A percentile compares a stretch with the other conserved stretches of the same genome.
phyloP scores from a whole-genome alignment of 2,113 vertebrate species.

The Aegithalos caudatus region DNA sequence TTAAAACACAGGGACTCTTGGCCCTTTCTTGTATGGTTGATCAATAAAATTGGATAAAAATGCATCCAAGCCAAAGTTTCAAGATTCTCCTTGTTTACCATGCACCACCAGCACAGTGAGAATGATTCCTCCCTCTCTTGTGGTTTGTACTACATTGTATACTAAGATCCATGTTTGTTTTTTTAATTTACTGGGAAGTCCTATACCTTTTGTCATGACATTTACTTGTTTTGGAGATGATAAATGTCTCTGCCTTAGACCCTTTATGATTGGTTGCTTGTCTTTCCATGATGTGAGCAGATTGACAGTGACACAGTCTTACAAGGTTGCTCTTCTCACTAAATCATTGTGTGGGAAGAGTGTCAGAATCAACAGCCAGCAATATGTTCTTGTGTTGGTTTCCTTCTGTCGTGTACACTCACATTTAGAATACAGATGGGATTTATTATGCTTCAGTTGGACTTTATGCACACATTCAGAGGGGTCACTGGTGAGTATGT shows the following conservation, averaged over 20 bases:
- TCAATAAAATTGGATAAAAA: not conserved
- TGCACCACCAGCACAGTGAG: not conserved
- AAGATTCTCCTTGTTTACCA: not conserved
- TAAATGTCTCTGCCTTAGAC: not conserved
- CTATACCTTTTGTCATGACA: not conserved
- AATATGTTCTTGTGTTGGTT: not conserved
- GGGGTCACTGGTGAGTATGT: not conserved
- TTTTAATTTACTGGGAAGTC: not conserved
- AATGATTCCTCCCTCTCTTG: not conserved
- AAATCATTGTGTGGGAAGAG: not conserved
- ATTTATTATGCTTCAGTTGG: not conserved
- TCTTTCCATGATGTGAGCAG: not conserved
- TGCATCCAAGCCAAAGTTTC: not conserved
- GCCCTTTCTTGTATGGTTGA: not conserved
- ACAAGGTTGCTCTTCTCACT: not conserved
- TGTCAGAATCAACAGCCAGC: slow-evolving; percentile 32
- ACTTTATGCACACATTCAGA: not conserved
- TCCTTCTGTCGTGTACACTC: not conserved
- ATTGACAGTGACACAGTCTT: not conserved
- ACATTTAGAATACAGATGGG: not conserved
- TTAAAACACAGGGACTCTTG: not conserved
- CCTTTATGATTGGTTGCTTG: not conserved
- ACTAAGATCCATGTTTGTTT: not conserved
- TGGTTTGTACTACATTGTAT: not conserved
- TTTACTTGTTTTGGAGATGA: not conserved